Base-by-base conservation (phyloP, 2,113 vertebrate genomes). In the Rhinolophus ferrumequinum region DNA sequence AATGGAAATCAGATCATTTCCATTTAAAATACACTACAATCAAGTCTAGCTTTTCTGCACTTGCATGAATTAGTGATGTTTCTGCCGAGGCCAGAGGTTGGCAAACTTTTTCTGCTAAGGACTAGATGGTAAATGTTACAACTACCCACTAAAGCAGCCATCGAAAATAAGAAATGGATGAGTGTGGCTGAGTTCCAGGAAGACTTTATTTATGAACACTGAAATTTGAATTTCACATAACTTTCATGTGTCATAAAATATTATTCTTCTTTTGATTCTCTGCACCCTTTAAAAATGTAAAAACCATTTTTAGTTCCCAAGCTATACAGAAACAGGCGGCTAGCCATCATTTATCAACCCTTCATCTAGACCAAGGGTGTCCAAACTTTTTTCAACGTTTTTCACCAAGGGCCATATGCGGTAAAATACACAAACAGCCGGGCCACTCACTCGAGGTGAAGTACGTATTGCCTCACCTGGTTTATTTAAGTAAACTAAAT, bases 171-270 rank as follows among this genome's bases (percentile, higher is more conserved):
- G 3, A 67, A 80, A 76, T 41, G 21, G 90, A 41, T 28, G 4
- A 62, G 3, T 41, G 3, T 72, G 14, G 8, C 21, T 15, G 8
- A 12, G 8, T 44, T 38, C 89, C 88, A 79, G 54, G 58, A 79
- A 60, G 58, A 56, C 11, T 70, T 84, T 26, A 72, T 64, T 80
- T 54, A 80, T 41, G 16, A 62, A 92, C 35, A 50, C 3, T 73
- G 60, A 88, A 83, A 87, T 69, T 47, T 69, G 69, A 91, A 82
- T 93, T 72, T 93, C 56, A 93, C 38, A 47, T 67, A 18, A 87
- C 66, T 82, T 70, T 58, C 44, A 66, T 18, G 5, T 64, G 38
- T 62, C 60, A 97, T 15, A 24, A 77, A 90, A 87, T 47, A n/a
- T 14, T 79, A n/a, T 21, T 81, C n/a, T 96, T 81, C 5, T 86